Base-by-base conservation (phyloP, 2,113 vertebrate genomes). In the Cebus imitator region DNA sequence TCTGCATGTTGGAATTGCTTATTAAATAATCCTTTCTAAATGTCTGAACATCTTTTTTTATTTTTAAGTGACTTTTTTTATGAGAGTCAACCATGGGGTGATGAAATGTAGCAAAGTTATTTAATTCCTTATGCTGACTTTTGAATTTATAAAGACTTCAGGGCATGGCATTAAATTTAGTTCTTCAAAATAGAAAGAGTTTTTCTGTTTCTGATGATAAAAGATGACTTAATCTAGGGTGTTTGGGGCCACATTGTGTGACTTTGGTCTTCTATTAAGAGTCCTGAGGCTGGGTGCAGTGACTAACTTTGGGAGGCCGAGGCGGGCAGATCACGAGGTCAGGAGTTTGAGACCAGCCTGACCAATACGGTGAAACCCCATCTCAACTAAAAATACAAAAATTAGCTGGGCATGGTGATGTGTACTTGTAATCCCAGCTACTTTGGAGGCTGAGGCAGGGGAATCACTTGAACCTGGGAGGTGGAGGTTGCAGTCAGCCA, bases 201-300 rank as follows among this genome's bases (percentile, higher is more conserved):
- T 23, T 43, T 89, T 87, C 86, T 52, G 37, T 66, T 96, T 93
- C 79, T 93, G 48, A 27, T 95, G 45, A 35, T 76, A 64, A 37
- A 12, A 23, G 68, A 27, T 72, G 45, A 61, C 45, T 68, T 57
- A 61, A 32, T 82, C 27, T 43, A 18, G 55, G 23, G 30, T 58
- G 40, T 35, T 35, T 1, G 27, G 64, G 45, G 50, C 68, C 37
- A 16, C 0, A 1, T 45, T 66, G 37, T 32, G n/a, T 81, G 79
- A 25, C 64, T 50, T 1, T 9, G 14, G 11, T 48, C 30, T 97
- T 84, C 55, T 0, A 0, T 45, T 55, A 89, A 64, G 55, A 50
- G 27, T 57, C 9, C 27, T 7, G 55, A 52, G 16, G 52, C 16
- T 2, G 5, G 16, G 52, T 5, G 16, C 52, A 17, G 16, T 52